Evolutionary conservation across 2,888 invertebrate genomes (phyloP).

Genomic region (Gari tellinella): DNA sequence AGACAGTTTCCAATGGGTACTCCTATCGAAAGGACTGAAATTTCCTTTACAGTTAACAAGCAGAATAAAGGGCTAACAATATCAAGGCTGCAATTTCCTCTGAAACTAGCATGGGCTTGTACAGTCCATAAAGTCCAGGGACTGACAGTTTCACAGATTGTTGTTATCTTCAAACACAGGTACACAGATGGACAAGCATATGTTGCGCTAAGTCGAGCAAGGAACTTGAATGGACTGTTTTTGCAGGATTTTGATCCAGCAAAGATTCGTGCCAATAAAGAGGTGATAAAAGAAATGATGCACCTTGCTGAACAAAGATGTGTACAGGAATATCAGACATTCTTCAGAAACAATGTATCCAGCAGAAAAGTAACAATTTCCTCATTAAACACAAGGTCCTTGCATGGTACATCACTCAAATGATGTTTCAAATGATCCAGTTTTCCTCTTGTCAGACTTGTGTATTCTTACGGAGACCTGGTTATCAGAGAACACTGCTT

Average conservation of each 20-base stretch:
- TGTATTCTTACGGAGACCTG: conserved; percentile 16
- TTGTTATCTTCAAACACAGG: conserved; percentile 9
- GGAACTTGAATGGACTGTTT: conserved; percentile 19
- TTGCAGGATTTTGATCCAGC: conserved; percentile 23
- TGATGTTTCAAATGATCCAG: conserved; percentile 11
- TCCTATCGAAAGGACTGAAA: conserved; percentile 24
- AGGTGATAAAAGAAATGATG: conserved; percentile 6
- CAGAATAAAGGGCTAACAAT: neutral
- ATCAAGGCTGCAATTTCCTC: conserved; percentile 25
- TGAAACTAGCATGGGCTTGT: conserved; percentile 11
- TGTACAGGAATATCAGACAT: neutral
- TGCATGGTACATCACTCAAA: neutral
- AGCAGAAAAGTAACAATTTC: neutral
- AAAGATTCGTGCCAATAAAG: conserved; percentile 12
- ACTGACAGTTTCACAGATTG: conserved; percentile 7
- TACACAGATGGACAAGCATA: conserved; percentile 23
- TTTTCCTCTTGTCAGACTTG: conserved; percentile 5
- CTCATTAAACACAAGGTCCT: neutral
- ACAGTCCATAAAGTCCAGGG: conserved; percentile 28
- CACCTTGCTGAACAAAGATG: neutral
- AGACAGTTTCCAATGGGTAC: conserved; percentile 6
- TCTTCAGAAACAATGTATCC: neutral
- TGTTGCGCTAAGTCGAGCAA: conserved; percentile 46
- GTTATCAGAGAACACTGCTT: conserved; percentile 2
- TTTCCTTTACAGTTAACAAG: neutral